phyloP scores from a whole-genome alignment of 2,113 vertebrate species.

The Puffinus mauretanicus region DNA sequence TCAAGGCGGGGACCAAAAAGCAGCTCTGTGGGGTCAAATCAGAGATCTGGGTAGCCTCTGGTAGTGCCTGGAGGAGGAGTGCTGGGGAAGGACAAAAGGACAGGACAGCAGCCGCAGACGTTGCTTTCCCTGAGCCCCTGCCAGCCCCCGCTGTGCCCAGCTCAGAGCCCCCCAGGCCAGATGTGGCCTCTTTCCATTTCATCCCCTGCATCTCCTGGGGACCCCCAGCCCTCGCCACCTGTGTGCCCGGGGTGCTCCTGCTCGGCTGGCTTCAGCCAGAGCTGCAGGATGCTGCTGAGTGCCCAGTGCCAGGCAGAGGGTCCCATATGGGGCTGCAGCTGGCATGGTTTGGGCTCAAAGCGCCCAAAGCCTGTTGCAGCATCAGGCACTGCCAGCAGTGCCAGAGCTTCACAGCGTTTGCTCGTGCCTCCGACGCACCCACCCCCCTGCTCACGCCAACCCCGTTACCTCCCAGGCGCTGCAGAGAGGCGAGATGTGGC shows the following conservation, averaged over 20 bases:
- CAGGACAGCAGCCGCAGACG: not conserved
- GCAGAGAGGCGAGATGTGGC: not conserved
- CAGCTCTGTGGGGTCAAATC: not conserved
- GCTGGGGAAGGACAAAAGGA: not conserved
- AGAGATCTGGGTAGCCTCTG: not conserved
- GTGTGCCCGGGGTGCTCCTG: not conserved
- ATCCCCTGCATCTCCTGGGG: too few relatives aligned
- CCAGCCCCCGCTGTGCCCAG: not conserved
- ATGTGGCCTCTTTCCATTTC: not conserved
- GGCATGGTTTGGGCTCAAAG: not conserved
- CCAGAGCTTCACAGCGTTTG: not conserved
- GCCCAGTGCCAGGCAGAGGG: not conserved
- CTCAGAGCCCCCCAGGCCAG: not conserved
- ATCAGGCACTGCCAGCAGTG: not conserved
- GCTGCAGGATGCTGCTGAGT: not conserved
- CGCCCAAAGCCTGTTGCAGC: too few relatives aligned
- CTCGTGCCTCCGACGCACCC: fast-evolving
- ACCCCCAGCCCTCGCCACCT: not conserved
- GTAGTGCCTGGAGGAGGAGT: not conserved
- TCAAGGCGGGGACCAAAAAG: not conserved
- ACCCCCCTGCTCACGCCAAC: not conserved
- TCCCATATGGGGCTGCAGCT: not conserved
- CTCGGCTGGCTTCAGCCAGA: not conserved
- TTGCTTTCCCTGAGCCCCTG: not conserved
- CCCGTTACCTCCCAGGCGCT: not conserved